phyloP scores from a whole-genome alignment of 2,113 vertebrate species.

The Erythrocebus patas region DNA sequence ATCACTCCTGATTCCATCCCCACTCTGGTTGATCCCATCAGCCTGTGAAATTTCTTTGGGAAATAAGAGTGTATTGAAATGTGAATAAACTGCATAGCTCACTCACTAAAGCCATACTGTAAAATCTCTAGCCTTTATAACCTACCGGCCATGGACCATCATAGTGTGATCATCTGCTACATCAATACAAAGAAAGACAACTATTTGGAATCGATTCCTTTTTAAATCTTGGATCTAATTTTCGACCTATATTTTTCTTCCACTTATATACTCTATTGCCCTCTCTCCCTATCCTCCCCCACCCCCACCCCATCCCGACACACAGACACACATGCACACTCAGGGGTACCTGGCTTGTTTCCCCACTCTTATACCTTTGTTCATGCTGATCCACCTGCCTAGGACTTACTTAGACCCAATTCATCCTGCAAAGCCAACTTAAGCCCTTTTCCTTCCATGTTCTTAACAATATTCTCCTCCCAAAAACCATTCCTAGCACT shows the following conservation, averaged over 20 bases:
- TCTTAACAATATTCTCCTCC: not conserved
- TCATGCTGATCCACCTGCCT: not conserved
- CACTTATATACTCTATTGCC: not conserved
- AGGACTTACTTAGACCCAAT: not conserved
- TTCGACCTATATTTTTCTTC: slow-evolving; percentile 3
- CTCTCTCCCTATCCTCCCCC: not conserved
- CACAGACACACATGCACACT: not conserved
- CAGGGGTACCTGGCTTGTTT: not conserved
- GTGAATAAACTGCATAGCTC: not conserved
- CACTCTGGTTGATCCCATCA: not conserved
- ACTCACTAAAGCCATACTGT: not conserved
- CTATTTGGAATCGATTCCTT: not conserved
- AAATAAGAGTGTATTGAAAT: not conserved
- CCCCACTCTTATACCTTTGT: not conserved
- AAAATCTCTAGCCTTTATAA: not conserved
- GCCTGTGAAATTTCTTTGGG: not conserved
- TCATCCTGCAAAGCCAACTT: not conserved
- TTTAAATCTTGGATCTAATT: slow-evolving; percentile 14
- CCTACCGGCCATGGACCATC: not conserved
- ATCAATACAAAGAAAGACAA: not conserved
- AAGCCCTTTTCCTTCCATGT: not conserved
- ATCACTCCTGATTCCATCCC: not conserved
- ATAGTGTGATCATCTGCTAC: not conserved
- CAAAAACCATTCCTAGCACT: not conserved
- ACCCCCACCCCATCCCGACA: not conserved